Evolutionary conservation across 1,140 invertebrate genomes (phyloP).

Genomic region (Brachystomella parvula): DNA sequence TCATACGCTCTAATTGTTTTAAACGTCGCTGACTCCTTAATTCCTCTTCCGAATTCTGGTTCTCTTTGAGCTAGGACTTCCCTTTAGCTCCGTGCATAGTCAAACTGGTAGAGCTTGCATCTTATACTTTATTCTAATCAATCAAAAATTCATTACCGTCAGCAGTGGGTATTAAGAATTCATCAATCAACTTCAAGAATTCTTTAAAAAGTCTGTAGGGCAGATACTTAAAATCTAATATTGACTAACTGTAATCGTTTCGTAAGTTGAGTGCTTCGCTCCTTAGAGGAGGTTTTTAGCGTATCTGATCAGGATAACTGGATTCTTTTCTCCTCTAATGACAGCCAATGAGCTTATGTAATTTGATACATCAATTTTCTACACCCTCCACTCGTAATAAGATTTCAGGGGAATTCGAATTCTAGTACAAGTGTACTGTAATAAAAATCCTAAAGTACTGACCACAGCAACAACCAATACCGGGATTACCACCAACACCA

Average conservation of each 20-base stretch:
- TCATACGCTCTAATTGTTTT: not conserved
- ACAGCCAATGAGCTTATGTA: not conserved
- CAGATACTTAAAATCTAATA: not conserved
- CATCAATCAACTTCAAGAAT: not conserved
- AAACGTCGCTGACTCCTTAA: too few relatives aligned
- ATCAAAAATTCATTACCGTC: not conserved
- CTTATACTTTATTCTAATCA: not conserved
- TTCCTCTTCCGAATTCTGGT: too few relatives aligned
- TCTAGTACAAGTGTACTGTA: too few relatives aligned
- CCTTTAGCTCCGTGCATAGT: not conserved
- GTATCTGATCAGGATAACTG: not conserved
- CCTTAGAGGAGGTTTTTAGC: not conserved
- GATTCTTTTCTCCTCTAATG: not conserved
- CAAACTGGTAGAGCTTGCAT: not conserved
- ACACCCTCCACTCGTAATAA: too few relatives aligned
- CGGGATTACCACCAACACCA: too few relatives aligned
- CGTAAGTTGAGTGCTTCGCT: not conserved
- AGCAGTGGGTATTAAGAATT: not conserved
- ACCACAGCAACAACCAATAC: too few relatives aligned
- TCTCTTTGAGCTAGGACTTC: not conserved
- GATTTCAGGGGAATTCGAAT: too few relatives aligned
- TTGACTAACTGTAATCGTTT: not conserved
- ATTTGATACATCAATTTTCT: not conserved
- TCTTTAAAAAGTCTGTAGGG: not conserved
- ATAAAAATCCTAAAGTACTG: too few relatives aligned